These are phyloP conservation scores for Yponomeuta evonymella DNA, from an alignment of 2,888 invertebrate genomes.

Conservation along the genomic window DNA sequence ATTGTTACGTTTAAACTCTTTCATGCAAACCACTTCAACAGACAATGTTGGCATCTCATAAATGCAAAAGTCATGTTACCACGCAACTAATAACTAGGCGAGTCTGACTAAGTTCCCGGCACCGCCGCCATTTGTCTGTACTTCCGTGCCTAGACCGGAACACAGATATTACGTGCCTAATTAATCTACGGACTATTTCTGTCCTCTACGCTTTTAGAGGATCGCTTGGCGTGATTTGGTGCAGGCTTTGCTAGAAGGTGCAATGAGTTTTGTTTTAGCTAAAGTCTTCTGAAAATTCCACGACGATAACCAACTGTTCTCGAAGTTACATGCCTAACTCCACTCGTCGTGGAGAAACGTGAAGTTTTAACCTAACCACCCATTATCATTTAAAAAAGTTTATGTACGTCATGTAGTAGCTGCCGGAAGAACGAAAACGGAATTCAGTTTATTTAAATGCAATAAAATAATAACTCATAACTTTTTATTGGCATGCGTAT, in stretches of 20 bases:
- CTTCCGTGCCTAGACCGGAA: constrained; percentile 26
- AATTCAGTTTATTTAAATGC: no score
- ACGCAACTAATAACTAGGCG: constrained; percentile 15
- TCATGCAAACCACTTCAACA: background rate
- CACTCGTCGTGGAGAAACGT: no score
- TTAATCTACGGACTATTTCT: constrained; percentile 13
- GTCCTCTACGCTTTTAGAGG: background rate
- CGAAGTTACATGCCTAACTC: no score
- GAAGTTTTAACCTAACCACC: no score
- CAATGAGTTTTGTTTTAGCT: background rate
- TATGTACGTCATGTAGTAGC: no score
- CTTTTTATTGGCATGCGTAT: no score
- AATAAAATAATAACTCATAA: no score
- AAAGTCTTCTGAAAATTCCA: no score
- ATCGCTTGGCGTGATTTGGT: background rate
- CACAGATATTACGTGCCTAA: constrained; percentile 17
- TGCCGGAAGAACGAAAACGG: no score
- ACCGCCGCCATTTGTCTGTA: constrained; percentile 26
- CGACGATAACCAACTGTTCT: no score
- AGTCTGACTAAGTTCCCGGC: constrained; percentile 26
- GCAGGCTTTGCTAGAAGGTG: background rate
- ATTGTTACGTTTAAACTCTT: no score
- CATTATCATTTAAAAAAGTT: no score
- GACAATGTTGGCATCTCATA: background rate
- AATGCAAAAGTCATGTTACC: constrained; percentile 3